Base-by-base conservation (phyloP, 2,113 vertebrate genomes). In the Hyla sarda region DNA sequence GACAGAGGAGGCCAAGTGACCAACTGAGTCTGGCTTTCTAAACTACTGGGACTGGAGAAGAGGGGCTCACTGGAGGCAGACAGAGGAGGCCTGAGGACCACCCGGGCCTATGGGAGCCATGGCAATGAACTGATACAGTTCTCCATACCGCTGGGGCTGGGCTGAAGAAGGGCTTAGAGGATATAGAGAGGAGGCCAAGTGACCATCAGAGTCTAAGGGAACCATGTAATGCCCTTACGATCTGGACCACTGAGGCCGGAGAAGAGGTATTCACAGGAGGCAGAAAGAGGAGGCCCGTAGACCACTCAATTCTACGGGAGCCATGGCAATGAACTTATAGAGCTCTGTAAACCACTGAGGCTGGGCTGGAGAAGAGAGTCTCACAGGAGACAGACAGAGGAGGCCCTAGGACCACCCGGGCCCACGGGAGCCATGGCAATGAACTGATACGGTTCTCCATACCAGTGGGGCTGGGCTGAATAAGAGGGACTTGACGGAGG, bases 301-400 rank as follows among this genome's bases (percentile, higher is more conserved):
- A 75, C 73, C 73, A 75, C 73, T 23, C 73, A 2, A 75, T n/a
- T 50, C 12, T 75, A 28, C 11, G 8, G 41, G 16, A 45, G 17
- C 23, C 25, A 75, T 2, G 11, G 34, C 10, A 28, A 75, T 16
- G 56, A 10, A 95, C 96, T 97, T 96, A 96, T 93, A 90, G 91
- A 92, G 90, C 89, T 93, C 93, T 93, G 91, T 91, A 94, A 93
- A 92, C 89, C 92, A 90, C 89, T 89, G 67, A 91, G 92, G 91
- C 90, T 89, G 92, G 93, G 93, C 93, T 90, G 88, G 73, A 90
- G 16, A 41, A 73, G 77, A 73, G 77, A 67, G 84, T 65, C 67
- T 81, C 72, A 7, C 4, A 60, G 48, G 21, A 73, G 65, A 65
- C 67, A 32, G 52, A 13, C 45, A 19, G 73, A 30, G 25, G n/a